These are phyloP conservation scores for Crypturellus undulatus DNA, from an alignment of 2,113 vertebrate species.

Conservation along the genomic window DNA sequence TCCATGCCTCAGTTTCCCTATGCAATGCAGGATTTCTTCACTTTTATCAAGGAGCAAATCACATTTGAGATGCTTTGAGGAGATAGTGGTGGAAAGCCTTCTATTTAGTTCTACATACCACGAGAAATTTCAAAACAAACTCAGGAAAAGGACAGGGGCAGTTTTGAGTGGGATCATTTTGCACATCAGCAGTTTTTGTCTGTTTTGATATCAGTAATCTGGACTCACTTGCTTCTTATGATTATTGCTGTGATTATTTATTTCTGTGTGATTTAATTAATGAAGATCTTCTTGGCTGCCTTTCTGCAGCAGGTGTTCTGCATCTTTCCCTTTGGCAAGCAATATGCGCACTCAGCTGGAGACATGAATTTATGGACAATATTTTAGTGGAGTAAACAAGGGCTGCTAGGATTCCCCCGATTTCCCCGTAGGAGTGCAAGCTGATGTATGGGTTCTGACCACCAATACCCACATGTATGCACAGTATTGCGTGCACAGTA, in stretches of 20 bases:
- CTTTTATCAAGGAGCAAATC: not conserved
- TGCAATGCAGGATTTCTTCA: not conserved
- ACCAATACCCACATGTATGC: not conserved
- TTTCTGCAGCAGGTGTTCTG: not conserved
- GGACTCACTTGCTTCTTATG: not conserved
- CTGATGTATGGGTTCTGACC: not conserved
- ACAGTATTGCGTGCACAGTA: not conserved
- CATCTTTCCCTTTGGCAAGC: not conserved
- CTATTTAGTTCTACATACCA: not conserved
- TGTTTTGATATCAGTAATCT: conserved; percentile 34
- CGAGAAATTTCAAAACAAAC: not conserved
- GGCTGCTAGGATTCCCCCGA: not conserved
- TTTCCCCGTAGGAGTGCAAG: not conserved
- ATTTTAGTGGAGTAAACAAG: not conserved
- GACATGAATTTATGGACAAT: not conserved
- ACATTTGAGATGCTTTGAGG: not conserved
- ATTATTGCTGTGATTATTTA: conserved; percentile 1
- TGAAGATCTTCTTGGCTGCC: not conserved
- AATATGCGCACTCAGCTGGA: not conserved
- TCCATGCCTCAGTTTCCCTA: not conserved
- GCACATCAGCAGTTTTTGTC: not conserved
- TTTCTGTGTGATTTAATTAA: conserved; percentile 39
- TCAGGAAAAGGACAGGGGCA: not conserved
- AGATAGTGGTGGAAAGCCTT: not conserved
- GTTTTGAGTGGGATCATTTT: not conserved